Conservation (phyloP, 2,888 invertebrate species). For the Perizoma affinitatum region DNA sequence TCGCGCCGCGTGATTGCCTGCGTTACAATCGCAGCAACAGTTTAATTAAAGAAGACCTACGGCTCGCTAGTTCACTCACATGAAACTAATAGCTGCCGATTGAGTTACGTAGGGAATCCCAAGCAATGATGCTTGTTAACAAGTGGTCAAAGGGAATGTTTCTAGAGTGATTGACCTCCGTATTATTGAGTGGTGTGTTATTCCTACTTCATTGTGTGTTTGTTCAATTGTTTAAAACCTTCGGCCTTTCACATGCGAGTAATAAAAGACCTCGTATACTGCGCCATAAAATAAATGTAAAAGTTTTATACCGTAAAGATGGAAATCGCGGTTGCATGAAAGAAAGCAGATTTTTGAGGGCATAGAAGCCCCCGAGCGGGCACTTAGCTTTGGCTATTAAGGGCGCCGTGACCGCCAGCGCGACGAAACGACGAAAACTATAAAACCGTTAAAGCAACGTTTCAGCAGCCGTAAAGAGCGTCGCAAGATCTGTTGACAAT, state of each 20-base stretch:
- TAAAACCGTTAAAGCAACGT: conserved; percentile 84
- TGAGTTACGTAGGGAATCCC: conserved; percentile 50
- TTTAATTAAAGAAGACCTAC: conserved; percentile 78
- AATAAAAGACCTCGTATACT: conserved; percentile 40
- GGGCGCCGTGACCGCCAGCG: conserved; percentile 78
- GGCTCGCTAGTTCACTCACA: conserved; percentile 33
- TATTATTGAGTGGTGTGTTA: conserved; percentile 23
- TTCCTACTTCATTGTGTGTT: conserved; percentile 33
- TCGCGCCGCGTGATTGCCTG: conserved; percentile 47
- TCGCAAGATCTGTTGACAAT: conserved; percentile 84
- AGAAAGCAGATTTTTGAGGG: conserved; percentile 76
- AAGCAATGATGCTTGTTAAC: conserved; percentile 46
- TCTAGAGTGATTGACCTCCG: conserved; percentile 35
- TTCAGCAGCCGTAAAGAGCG: conserved; percentile 83
- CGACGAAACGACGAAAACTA: conserved; percentile 82
- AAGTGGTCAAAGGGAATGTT: conserved; percentile 33
- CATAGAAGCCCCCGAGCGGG: conserved; percentile 75
- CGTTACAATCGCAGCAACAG: conserved; percentile 55
- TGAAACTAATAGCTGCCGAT: conserved; percentile 45
- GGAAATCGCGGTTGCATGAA: conserved; percentile 73
- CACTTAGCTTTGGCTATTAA: conserved; percentile 82
- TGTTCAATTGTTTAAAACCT: conserved; percentile 33
- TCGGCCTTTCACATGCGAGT: conserved; percentile 31
- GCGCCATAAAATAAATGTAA: conserved; percentile 61
- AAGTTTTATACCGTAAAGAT: conserved; percentile 75